Conservation (phyloP, 1,140 invertebrate genomes). For the Drusus annulatus region DNA sequence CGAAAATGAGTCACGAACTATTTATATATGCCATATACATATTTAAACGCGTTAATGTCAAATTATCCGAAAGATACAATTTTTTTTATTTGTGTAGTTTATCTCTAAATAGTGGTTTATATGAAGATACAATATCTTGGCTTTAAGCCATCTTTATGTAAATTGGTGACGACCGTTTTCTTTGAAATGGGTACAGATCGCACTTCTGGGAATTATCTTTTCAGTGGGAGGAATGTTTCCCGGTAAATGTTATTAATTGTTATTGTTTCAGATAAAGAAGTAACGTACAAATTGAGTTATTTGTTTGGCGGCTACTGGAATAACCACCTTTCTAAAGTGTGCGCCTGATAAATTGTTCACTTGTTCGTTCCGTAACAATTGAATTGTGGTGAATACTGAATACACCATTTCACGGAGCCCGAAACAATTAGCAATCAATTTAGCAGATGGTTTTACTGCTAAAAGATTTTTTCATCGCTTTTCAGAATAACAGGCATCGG, state of each 20-base stretch:
- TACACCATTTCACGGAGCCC: neutral
- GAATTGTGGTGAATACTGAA: neutral
- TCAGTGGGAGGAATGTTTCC: constrained; percentile 3
- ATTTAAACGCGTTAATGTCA: too few relatives aligned
- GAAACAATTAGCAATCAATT: constrained; percentile 12
- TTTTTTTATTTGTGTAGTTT: too few relatives aligned
- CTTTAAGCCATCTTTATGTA: too few relatives aligned
- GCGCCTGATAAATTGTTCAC: constrained; percentile 33
- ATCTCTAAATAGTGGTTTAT: too few relatives aligned
- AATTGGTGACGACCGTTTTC: too few relatives aligned
- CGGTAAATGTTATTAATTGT: constrained; percentile 55
- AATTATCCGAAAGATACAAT: too few relatives aligned
- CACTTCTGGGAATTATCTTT: too few relatives aligned
- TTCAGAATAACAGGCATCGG: too few relatives aligned
- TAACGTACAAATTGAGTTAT: constrained; percentile 58
- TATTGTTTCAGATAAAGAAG: constrained; percentile 58
- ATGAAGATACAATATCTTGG: too few relatives aligned
- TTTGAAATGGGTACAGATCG: too few relatives aligned
- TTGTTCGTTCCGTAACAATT: constrained; percentile 27
- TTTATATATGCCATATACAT: too few relatives aligned
- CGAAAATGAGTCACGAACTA: too few relatives aligned
- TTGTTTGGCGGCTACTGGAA: constrained; percentile 37
- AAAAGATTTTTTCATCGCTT: neutral
- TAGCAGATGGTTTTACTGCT: neutral
- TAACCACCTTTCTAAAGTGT: constrained; percentile 1